phyloP scores from a whole-genome alignment of 2,888 invertebrate genomes.

The Colletes collaris region DNA sequence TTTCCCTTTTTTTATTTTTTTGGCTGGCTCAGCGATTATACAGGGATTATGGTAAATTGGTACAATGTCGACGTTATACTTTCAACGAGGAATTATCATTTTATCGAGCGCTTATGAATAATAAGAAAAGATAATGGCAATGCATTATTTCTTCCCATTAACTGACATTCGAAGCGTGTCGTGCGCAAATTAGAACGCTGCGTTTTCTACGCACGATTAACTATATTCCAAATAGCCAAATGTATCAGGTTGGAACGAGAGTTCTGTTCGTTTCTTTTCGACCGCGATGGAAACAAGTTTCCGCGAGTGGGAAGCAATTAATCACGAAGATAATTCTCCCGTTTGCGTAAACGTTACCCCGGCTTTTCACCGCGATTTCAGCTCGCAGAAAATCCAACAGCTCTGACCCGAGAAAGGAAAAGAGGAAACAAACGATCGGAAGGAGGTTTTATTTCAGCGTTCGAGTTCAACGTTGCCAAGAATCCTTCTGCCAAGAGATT shows the following conservation, averaged over 20 bases:
- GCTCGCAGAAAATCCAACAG: too few relatives aligned
- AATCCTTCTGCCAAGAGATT: too few relatives aligned
- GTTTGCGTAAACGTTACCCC: background rate
- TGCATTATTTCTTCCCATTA: too few relatives aligned
- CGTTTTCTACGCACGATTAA: background rate
- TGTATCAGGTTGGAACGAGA: background rate
- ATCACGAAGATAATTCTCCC: background rate
- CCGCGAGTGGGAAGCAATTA: background rate
- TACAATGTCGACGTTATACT: background rate
- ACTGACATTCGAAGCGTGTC: too few relatives aligned
- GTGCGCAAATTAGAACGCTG: too few relatives aligned
- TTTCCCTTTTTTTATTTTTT: too few relatives aligned
- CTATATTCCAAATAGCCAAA: background rate
- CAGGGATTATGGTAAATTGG: background rate
- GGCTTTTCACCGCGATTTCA: background rate
- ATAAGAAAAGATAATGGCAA: too few relatives aligned
- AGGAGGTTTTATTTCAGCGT: background rate
- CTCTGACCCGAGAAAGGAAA: background rate
- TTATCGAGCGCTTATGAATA: too few relatives aligned
- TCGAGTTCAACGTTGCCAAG: background rate
- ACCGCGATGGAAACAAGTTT: constrained; percentile 4
- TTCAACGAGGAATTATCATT: background rate
- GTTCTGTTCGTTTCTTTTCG: constrained; percentile 2
- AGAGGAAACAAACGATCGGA: background rate
- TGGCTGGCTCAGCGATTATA: background rate